These are phyloP conservation scores for Babylonia areolata DNA, from an alignment of 1,140 invertebrate species.

Conservation along the genomic window DNA sequence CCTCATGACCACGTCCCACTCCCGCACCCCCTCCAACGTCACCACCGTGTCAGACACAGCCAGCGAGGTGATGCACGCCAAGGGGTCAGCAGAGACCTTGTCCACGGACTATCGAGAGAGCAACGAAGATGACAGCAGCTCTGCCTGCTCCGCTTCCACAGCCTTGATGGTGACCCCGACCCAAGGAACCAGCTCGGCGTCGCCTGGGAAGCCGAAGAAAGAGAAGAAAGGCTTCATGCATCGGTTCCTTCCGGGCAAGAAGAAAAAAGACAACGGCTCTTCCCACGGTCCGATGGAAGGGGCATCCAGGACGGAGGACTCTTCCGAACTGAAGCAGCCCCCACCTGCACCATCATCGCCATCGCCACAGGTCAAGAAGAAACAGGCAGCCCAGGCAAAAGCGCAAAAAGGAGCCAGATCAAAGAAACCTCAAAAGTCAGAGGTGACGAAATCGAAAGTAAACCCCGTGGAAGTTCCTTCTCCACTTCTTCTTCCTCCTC, in stretches of 20 bases:
- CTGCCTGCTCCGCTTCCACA: constrained; percentile 4
- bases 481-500: not conserved
- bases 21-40: constrained; percentile 32
- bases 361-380: not conserved
- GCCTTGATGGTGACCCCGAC: not conserved
- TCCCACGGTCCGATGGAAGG: not conserved
- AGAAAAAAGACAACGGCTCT: constrained; percentile 49
- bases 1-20: constrained; percentile 34
- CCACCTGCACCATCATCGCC: not conserved
- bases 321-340: not conserved
- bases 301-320: not conserved
- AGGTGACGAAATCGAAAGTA: not conserved
- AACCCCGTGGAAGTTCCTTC: not conserved
- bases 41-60: constrained; percentile 31
- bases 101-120: constrained; percentile 8
- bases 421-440: not conserved
- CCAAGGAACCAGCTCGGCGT: not conserved
- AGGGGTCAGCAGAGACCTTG: constrained; percentile 16
- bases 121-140: not conserved
- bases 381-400: not conserved
- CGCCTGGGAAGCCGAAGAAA: constrained; percentile 24
- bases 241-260: constrained; percentile 66
- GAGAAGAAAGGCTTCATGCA: constrained; percentile 68
- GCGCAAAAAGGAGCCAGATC: not conserved
- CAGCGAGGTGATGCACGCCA: constrained; percentile 7